Evolutionary conservation across 2,113 vertebrate species (phyloP), one percentile per base, ranked within the genome.

Genomic region (Amblyornis subalaris): DNA sequence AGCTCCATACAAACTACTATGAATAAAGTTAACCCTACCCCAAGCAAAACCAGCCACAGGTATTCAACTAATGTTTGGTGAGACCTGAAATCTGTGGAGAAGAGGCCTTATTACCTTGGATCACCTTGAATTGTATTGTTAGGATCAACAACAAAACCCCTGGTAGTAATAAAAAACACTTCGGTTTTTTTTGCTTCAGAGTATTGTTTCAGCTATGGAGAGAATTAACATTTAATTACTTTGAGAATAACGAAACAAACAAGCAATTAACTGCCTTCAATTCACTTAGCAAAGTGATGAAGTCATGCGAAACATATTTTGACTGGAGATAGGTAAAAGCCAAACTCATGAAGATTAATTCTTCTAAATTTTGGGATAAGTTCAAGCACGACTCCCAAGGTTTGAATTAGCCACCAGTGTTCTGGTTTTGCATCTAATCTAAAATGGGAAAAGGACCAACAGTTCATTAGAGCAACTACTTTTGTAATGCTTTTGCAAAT

Each of bases 151-250:
- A 75, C 55, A 88, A 77, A 96, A 69, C 86, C 61, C 91, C 53
- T 74, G 73, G 33, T 67, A 60, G 80, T 48, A 96, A 89, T 86
- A 93, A 89, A 89, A 87, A 72, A 19, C 10, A 5, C 22, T 51
- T 42, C 8, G 0, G 83, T 88, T 94, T 87, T 94, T 85, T 73
- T 69, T 71, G 31, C 80, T 86, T 92, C 61, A 42, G 65, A 72
- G 57, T 72, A 81, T 78, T 87, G 57, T 92, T 86, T 92, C 65
- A 71, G 36, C 83, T 83, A 86, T 77, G 51, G 80, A 89, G 69
- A 89, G 76, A 93, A 92, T 95, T 95, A 95, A 78, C 70, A 50
- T 89, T 67, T 93, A 95, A 93, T 96, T 94, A 93, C 86, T 89
- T 90, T 69, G 76, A 87, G 89, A 92, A 73, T 92, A 90, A 88